These are phyloP conservation scores for Acrobasis suavella DNA, from an alignment of 2,888 invertebrate species.

Conservation along the genomic window DNA sequence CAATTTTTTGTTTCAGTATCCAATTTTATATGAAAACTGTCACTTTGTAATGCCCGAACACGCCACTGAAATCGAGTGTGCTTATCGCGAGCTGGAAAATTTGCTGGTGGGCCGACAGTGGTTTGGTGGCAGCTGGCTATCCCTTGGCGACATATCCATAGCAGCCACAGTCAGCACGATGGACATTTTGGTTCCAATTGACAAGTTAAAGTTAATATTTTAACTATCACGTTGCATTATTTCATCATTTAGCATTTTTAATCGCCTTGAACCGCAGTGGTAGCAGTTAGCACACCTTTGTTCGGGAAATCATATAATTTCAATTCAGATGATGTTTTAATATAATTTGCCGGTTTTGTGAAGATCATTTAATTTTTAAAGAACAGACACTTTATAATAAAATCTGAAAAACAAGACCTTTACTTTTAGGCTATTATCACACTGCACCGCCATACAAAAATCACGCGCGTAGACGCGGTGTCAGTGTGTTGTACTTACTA, in stretches of 20 bases:
- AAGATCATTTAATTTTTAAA: too few relatives aligned
- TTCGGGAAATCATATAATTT: too few relatives aligned
- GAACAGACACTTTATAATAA: too few relatives aligned
- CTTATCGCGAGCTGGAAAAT: constrained; percentile 54
- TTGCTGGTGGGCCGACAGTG: constrained; percentile 49
- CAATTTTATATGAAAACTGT: constrained; percentile 60
- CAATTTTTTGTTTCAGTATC: constrained; percentile 47
- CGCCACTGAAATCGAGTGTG: constrained; percentile 49
- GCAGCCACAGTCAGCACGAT: constrained; percentile 60
- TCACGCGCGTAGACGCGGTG: too few relatives aligned
- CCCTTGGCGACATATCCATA: constrained; percentile 56
- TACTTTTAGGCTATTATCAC: too few relatives aligned
- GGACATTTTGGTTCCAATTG: constrained; percentile 56
- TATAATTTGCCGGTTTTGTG: too few relatives aligned
- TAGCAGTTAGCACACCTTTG: too few relatives aligned
- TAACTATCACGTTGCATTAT: background rate
- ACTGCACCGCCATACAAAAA: too few relatives aligned
- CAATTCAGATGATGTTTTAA: too few relatives aligned
- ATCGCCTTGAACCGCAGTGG: too few relatives aligned
- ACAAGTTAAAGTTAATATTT: constrained; percentile 45
- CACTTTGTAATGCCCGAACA: constrained; percentile 58
- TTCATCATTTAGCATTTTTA: background rate
- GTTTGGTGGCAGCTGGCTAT: constrained; percentile 53
- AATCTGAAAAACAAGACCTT: too few relatives aligned
- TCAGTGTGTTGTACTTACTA: too few relatives aligned